Evolutionary conservation across 1,140 invertebrate species (phyloP), one percentile per base, ranked within the genome.

Genomic region (Bilobella aurantiaca): DNA sequence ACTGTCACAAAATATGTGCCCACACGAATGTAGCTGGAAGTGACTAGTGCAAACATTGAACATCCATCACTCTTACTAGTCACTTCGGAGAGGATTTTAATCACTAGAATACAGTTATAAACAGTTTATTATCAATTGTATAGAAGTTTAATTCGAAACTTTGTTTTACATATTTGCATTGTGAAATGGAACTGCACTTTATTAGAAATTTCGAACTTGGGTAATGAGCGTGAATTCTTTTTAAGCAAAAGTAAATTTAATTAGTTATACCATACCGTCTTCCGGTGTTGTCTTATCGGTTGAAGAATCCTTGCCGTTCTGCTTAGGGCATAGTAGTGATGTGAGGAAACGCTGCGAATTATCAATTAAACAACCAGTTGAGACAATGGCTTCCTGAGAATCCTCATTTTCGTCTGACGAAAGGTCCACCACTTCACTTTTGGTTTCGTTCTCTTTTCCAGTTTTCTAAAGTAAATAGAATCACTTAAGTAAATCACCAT

Each of bases 391-490:
- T 23, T 14, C 25, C 49, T 53, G 14, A 53, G 49, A 53, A 18
- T 53, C n/a, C n/a, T n/a, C n/a, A n/a, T 42, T 23, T 53, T 53
- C 49, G 49, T 53, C 49, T 3, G 49, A 53, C 12, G 49, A 53
- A 3, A 53, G 21, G 3, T 53, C 23, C 5, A 53, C 49, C 5
- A 53, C 49, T 53, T 53, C 49, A 23, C 25, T 23, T 53, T 5
- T 5, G 14, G 12, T 53, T 53, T 53, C 49, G 34, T 42, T 42
- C 34, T 42, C 34, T 42, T 8, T 42, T 12, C 8, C 18, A 18
- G 18, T 8, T 12, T 42, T 12, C 8, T 12, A 42, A 42, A 8
- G 34, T 42, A 42, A 42, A 42, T 42, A 18, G 34, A 42, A 42
- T 42, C 8, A 42, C 8, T 12, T 42, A 18, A 42, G 34, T 12